Evolutionary conservation across 2,113 vertebrate species (phyloP).

Genomic region (Scortum barcoo): DNA sequence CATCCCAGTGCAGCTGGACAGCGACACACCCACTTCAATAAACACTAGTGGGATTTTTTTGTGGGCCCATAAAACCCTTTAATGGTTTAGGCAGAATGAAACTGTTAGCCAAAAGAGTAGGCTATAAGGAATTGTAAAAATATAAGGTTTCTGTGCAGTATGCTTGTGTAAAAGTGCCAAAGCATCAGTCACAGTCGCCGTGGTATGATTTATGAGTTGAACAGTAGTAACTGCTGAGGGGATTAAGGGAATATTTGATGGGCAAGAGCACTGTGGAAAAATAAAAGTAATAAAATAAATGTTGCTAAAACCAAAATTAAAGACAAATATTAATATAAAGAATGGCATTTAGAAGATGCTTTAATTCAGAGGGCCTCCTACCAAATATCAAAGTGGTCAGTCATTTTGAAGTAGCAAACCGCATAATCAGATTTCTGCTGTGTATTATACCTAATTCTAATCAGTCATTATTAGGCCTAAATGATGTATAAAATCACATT

Average conservation of each 20-base stretch:
- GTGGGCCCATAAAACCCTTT: slow-evolving; percentile 75
- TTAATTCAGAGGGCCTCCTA: background rate
- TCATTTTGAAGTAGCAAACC: background rate
- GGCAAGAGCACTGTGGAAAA: slow-evolving; percentile 1
- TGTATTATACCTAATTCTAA: background rate
- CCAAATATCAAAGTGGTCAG: background rate
- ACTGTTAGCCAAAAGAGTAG: slow-evolving; percentile 55
- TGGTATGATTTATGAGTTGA: slow-evolving; percentile 74
- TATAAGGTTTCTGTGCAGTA: slow-evolving; percentile 76
- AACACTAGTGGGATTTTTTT: slow-evolving; percentile 70
- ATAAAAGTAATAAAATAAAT: background rate
- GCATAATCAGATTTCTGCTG: background rate
- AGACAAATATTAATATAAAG: background rate
- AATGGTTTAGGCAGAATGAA: slow-evolving; percentile 68
- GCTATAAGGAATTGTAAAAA: slow-evolving; percentile 77
- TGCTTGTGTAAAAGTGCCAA: slow-evolving; percentile 80
- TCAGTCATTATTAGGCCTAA: no score
- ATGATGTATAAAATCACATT: background rate
- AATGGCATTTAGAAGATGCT: background rate
- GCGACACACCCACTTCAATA: slow-evolving; percentile 67
- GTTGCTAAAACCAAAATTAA: background rate
- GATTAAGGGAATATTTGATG: slow-evolving; percentile 16
- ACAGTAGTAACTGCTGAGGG: slow-evolving; percentile 40
- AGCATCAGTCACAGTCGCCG: slow-evolving; percentile 72
- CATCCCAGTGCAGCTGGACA: slow-evolving; percentile 36